Evolutionary conservation across 2,113 vertebrate species (phyloP).

Genomic region (Connochaetes taurinus): DNA sequence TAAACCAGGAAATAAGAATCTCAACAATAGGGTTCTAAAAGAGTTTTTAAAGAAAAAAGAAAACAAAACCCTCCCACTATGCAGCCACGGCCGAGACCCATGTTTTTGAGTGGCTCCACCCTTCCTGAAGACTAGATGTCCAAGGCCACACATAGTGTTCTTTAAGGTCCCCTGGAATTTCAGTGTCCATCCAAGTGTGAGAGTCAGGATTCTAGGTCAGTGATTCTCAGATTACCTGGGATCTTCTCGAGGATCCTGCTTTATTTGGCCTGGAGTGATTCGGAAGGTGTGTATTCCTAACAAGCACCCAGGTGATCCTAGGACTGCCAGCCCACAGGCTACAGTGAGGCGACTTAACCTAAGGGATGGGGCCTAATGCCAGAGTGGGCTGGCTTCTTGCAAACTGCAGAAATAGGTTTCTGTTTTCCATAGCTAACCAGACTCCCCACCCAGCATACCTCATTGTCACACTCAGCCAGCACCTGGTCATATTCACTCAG

Average conservation of each 20-base stretch:
- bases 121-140: not conserved
- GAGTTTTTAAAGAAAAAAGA: not conserved
- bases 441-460: conserved; percentile 74
- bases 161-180: not conserved
- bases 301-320: not conserved
- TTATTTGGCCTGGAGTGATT: not conserved
- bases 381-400: not conserved
- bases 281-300: not conserved
- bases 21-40: not conserved
- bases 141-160: not conserved
- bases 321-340: too few relatives aligned
- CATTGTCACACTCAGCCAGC: conserved; percentile 83
- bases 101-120: not conserved
- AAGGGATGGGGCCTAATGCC: not conserved
- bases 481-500: conserved; percentile 93
- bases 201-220: not conserved
- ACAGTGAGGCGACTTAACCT: not conserved
- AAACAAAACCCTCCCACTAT: not conserved
- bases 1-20: not conserved
- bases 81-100: not conserved
- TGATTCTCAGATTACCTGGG: not conserved
- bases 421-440: not conserved
- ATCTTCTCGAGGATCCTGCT: not conserved
- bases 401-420: not conserved
- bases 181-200: not conserved